Conservation (phyloP, 2,888 invertebrate species). For the Xanthia icteritia region DNA sequence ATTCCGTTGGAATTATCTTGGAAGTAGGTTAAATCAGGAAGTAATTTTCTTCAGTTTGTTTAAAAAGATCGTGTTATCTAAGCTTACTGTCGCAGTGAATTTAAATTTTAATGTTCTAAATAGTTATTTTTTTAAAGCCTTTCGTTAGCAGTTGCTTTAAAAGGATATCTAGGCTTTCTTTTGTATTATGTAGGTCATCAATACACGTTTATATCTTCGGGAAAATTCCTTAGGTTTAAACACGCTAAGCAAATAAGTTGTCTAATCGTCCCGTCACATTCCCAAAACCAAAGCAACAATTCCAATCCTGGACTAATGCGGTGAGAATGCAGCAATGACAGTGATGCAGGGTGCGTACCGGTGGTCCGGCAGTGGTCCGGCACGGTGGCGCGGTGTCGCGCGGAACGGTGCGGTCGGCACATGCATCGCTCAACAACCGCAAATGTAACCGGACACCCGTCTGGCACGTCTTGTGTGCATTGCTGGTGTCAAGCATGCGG, state of each 20-base stretch:
- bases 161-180: neutral
- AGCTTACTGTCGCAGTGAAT: neutral
- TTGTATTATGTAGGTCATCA: neutral
- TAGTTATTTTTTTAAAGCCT: neutral
- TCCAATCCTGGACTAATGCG: slow-evolving; percentile 61
- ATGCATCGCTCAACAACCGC: slow-evolving; percentile 75
- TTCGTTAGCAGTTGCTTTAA: neutral
- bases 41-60: slow-evolving; percentile 5
- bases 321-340: slow-evolving; percentile 66
- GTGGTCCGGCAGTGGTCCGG: slow-evolving; percentile 45
- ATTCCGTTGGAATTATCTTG: slow-evolving; percentile 17
- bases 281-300: slow-evolving; percentile 56
- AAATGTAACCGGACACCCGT: slow-evolving; percentile 78
- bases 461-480: slow-evolving; percentile 67
- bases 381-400: slow-evolving; percentile 41
- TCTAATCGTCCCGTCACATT: slow-evolving; percentile 12
- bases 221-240: neutral
- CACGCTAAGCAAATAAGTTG: neutral
- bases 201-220: neutral
- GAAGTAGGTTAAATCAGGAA: slow-evolving; percentile 15
- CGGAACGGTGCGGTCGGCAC: slow-evolving; percentile 61
- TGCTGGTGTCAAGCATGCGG: slow-evolving; percentile 55
- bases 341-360: slow-evolving; percentile 66
- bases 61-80: neutral
- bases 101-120: neutral